Conservation (phyloP, 2,888 invertebrate genomes). For the Pyrocoelia pectoralis region DNA sequence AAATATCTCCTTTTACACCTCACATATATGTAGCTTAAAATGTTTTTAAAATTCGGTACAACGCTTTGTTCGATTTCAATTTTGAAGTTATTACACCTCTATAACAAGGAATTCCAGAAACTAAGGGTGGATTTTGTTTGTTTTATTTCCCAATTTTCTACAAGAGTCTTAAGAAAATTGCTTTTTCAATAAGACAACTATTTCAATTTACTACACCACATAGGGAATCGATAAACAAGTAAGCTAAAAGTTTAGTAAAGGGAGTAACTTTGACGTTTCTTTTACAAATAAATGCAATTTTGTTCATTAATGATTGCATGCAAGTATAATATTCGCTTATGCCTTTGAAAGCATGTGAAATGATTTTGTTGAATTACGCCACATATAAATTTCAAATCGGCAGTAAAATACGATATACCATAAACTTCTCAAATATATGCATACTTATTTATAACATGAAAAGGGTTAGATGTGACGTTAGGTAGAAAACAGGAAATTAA, state of each 20-base stretch:
- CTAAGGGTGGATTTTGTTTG: constrained; percentile 7
- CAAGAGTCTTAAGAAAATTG: constrained; percentile 18
- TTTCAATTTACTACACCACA: constrained; percentile 14
- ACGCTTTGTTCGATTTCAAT: constrained; percentile 6
- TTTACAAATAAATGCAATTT: background rate
- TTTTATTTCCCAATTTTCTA: constrained; percentile 17
- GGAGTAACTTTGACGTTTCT: background rate
- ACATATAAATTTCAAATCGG: background rate
- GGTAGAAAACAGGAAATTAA: background rate
- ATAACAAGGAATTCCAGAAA: constrained; percentile 19
- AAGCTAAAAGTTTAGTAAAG: background rate
- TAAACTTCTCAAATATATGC: background rate
- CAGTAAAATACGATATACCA: background rate
- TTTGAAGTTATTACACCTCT: constrained; percentile 11
- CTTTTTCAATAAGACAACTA: constrained; percentile 19
- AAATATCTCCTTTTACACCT: background rate
- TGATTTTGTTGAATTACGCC: background rate
- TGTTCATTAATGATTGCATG: background rate
- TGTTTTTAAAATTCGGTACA: constrained; percentile 5
- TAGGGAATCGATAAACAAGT: constrained; percentile 4
- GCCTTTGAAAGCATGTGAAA: background rate
- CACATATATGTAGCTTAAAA: background rate
- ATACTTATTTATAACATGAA: background rate
- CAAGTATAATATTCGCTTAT: background rate
- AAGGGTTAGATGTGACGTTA: background rate